Evolutionary conservation across 2,888 invertebrate species (phyloP).

Genomic region (Drosophila nigricruria): DNA sequence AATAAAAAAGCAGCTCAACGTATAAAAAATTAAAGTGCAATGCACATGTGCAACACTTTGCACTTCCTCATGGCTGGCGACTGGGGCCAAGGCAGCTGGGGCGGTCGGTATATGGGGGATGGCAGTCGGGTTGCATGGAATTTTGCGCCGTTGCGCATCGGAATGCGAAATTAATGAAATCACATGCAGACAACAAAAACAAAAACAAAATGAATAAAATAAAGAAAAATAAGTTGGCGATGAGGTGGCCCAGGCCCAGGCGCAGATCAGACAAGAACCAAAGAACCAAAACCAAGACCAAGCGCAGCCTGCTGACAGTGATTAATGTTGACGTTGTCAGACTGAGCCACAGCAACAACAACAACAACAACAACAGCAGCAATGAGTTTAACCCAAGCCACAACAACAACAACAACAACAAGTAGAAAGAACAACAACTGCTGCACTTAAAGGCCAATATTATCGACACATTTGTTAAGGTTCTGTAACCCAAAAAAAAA

Average conservation of each 20-base stretch:
- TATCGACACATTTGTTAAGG: conserved; percentile 50
- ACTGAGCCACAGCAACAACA: conserved; percentile 16
- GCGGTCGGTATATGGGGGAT: not conserved
- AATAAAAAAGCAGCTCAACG: conserved; percentile 41
- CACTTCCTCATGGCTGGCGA: conserved; percentile 70
- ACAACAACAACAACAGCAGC: conserved; percentile 1
- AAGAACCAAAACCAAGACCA: conserved; percentile 12
- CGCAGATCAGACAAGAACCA: conserved; percentile 20
- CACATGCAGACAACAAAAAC: conserved; percentile 64
- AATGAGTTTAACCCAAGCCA: conserved; percentile 19
- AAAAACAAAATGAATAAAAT: conserved; percentile 9
- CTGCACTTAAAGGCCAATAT: conserved; percentile 52
- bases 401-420: conserved; percentile 22
- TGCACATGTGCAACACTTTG: conserved; percentile 82
- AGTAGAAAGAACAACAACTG: conserved; percentile 24
- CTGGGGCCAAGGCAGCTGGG: not conserved
- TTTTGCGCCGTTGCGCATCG: conserved; percentile 76
- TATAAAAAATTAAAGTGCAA: conserved; percentile 71
- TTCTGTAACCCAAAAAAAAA: conserved; percentile 8
- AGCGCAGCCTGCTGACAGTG: conserved; percentile 67
- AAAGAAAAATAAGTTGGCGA: conserved; percentile 48
- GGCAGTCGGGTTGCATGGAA: conserved; percentile 55
- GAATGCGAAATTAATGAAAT: conserved; percentile 81
- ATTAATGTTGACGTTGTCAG: conserved; percentile 71
- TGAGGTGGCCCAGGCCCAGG: conserved; percentile 69